These are phyloP conservation scores for Bubalus kerabau DNA, from an alignment of 2,113 vertebrate genomes.

Conservation along the genomic window DNA sequence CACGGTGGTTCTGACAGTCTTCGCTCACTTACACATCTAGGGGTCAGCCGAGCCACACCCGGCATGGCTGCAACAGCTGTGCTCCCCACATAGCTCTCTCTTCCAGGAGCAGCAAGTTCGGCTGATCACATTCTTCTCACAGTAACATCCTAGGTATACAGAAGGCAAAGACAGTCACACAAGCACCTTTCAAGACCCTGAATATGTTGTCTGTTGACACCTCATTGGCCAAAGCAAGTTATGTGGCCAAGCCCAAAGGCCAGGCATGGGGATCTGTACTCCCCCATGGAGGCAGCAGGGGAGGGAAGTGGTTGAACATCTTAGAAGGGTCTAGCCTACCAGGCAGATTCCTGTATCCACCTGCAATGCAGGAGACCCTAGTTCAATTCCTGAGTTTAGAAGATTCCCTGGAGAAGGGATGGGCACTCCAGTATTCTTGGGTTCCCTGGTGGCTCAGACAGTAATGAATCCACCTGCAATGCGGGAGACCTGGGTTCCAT, in stretches of 20 bases:
- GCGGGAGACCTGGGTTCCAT: background rate
- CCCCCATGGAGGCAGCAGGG: fast-evolving
- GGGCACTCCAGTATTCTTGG: background rate
- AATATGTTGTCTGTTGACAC: background rate
- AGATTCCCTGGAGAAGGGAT: background rate
- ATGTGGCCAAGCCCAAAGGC: background rate
- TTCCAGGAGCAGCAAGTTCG: background rate
- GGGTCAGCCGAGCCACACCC: background rate
- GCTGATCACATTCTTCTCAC: background rate
- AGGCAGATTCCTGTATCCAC: background rate
- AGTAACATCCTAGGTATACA: background rate
- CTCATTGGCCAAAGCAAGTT: background rate
- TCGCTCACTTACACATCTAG: background rate
- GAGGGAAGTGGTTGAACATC: background rate
- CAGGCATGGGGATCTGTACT: too few relatives aligned
- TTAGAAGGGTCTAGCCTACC: fast-evolving
- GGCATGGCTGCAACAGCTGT: too few relatives aligned
- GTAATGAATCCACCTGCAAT: background rate
- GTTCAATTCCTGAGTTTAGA: background rate
- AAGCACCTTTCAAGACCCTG: background rate
- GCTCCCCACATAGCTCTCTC: fast-evolving
- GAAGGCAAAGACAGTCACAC: background rate
- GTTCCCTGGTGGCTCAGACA: background rate
- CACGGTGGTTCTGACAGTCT: background rate
- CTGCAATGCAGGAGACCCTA: background rate